Base-by-base conservation (phyloP, 2,888 invertebrate species). In the Epistrophe grossulariae region DNA sequence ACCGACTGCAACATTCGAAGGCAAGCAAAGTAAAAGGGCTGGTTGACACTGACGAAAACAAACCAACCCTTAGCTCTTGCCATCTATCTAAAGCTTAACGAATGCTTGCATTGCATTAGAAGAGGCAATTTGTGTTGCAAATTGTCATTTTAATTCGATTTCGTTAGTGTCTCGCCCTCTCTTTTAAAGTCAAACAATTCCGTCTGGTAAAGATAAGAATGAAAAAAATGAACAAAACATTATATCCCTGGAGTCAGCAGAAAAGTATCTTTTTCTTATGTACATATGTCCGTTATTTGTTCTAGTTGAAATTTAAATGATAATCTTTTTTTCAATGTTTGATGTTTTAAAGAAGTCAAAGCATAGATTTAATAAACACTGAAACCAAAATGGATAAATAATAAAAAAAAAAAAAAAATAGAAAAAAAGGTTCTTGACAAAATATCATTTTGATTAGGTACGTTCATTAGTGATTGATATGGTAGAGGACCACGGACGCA, bases 71-170 rank as follows among this genome's bases (percentile, higher is more conserved):
- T 55, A 11, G 28, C 35, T 55, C 19, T 28, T 71, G 15, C 38
- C 24, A 7, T 1, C 24, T 24, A 24, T 62, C 52, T 45, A 15
- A 55, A 45, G 52, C 43, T 60, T 45, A 68, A 59, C 19, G 50
- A 73, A 62, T 64, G 71, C 76, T 76, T 81, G 68, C 81, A 81
- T 70, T 81, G 76, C 70, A 74, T 66, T 80, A 71, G 43, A 52
- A 40, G 45, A 38, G 71, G 52, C 84, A 80, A 84, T 84, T 84
- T 84, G 64, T 84, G 71, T 76, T 84, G 83, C 80, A 83, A 89
- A 88, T 85, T 88, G 89, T 80, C 82, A 83, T 82, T 85, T 87
- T 89, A 89, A 88, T 88, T 89, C 74, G 88, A 89, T 88, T 88
- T 82, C 31, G 60, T 81, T 82, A 38, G 55, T 77, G 43, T 80